Conservation (phyloP, 2,113 vertebrate species). For the Leptodactylus fuscus region DNA sequence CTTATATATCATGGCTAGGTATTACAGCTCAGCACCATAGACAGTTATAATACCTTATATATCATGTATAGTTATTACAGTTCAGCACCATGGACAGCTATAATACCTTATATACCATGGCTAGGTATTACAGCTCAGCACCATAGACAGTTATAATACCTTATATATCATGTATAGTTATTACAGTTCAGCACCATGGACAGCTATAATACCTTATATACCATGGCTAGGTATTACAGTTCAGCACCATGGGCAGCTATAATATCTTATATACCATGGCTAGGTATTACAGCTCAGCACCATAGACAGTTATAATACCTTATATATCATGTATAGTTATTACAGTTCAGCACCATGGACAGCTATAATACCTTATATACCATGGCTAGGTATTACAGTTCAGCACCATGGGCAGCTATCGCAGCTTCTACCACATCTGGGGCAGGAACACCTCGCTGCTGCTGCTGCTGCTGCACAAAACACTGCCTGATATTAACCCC, state of each 20-base stretch:
- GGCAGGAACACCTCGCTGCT: neutral
- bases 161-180: neutral
- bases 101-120: no score
- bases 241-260: neutral
- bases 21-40: neutral
- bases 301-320: neutral
- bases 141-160: no score
- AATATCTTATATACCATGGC: neutral
- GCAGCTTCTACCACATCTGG: neutral
- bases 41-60: no score
- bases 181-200: neutral
- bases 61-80: no score
- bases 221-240: neutral
- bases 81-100: neutral
- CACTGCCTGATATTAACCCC: conserved; percentile 7
- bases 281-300: neutral
- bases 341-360: neutral
- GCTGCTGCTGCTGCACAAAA: neutral
- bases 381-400: neutral
- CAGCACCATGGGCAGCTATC: neutral
- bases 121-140: no score
- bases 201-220: neutral
- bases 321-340: neutral
- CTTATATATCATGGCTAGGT: neutral
- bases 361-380: neutral